Evolutionary conservation across 2,888 invertebrate genomes (phyloP), one percentile per base, ranked within the genome.

Genomic region (Neoascia interrupta): DNA sequence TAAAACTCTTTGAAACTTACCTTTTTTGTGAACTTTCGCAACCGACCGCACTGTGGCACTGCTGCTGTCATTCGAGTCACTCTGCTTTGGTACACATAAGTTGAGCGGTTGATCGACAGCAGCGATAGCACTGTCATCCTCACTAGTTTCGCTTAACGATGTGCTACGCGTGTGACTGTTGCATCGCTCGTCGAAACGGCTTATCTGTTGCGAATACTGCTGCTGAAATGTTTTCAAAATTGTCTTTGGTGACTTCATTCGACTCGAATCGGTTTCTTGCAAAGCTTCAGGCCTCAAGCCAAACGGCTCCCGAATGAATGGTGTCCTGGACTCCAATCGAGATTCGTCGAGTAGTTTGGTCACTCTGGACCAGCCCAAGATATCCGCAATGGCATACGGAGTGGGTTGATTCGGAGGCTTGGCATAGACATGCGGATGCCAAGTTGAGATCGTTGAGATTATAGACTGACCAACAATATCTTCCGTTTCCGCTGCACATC

Each of bases 341-440:
- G 54, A 60, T 15, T 56, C 69, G 39, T 54, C 69, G 2, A 16
- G 3, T 4, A 43, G 41, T 1, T 70, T 68, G 2, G 60, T 47
- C 15, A 41, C 15, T 10, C 73, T 74, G 23, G 85, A 86, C 88
- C 93, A 89, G 16, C 96, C 96, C 83, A 97, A 90, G 82, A 97
- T 97, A 86, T 97, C 95, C 81, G 94, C 94, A 85, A 97, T 97
- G 36, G 93, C 92, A 88, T 96, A 96, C 3, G 96, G 95, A 1
- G 97, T 97, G 1, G 96, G 96, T 61, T 92, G 92, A 83, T 93
- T 93, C 6, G 95, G 95, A 8, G 95, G 93, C 83, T 93, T 93
- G 1, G 93, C 94, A 87, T 97, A 97, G 16, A 96, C 95, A 87
- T 97, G 97, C 28, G 96, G 94, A 89, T 96, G 97, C 96, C 97